phyloP scores from a whole-genome alignment of 1,140 invertebrate species.

The Lysiphlebus fabarum region DNA sequence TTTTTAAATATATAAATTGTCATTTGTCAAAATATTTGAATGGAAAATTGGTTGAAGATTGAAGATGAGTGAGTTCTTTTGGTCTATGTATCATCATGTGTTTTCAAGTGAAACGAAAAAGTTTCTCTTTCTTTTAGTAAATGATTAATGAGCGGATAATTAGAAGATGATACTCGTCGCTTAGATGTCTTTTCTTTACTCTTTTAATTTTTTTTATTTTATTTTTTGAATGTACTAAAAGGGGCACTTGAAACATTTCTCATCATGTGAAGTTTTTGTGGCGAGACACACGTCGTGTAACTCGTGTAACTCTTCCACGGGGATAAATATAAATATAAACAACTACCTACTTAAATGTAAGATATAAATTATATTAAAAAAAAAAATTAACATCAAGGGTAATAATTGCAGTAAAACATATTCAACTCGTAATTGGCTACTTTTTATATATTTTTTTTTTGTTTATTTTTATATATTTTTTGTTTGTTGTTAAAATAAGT shows the following conservation, averaged over 20 bases:
- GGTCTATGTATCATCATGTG: constrained; percentile 18
- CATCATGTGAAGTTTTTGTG: constrained; percentile 5
- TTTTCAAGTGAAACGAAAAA: constrained; percentile 7
- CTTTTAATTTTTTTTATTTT: not conserved
- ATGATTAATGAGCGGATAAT: constrained; percentile 29
- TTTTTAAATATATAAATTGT: not conserved
- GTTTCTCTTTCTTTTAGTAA: constrained; percentile 8
- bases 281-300: constrained; percentile 11
- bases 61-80: not conserved
- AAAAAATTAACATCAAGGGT: not conserved
- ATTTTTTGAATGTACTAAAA: constrained; percentile 15
- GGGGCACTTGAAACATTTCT: constrained; percentile 17
- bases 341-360: not conserved
- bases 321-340: constrained; percentile 21
- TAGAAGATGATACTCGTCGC: constrained; percentile 26
- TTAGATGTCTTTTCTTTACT: constrained; percentile 3
- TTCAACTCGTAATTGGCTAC: not conserved
- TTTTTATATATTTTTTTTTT: constrained; percentile 1
- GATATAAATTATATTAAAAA: not conserved
- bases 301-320: not conserved
- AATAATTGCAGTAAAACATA: not conserved
- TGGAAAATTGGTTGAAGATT: not conserved
- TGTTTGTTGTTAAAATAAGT: not conserved
- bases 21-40: not conserved
- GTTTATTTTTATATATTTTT: not conserved